Conservation (phyloP, 2,888 invertebrate genomes). For the Ectropis crepuscularia region DNA sequence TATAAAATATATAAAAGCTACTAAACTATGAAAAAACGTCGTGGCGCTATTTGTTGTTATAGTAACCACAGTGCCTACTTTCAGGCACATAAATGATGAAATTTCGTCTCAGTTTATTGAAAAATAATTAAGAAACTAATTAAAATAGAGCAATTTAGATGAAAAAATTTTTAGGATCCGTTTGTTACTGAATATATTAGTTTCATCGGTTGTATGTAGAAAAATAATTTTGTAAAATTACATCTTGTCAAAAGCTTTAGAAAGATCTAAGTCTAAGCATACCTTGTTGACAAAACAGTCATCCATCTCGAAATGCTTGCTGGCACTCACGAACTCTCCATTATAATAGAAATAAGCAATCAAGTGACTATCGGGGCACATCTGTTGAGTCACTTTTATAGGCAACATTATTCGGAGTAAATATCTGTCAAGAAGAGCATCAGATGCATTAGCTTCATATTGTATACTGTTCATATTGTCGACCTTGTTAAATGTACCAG, state of each 20-base stretch:
- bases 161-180: no score
- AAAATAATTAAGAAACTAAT: no score
- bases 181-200: no score
- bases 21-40: no score
- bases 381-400: slow-evolving; percentile 74
- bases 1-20: no score
- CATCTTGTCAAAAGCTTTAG: background rate
- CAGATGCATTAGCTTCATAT: slow-evolving; percentile 44
- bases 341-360: slow-evolving; percentile 84
- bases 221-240: no score
- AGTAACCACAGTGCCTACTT: no score
- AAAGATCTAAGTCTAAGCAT: slow-evolving; percentile 25
- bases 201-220: no score
- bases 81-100: no score
- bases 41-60: no score
- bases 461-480: slow-evolving; percentile 21
- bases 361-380: slow-evolving; percentile 81
- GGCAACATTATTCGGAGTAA: slow-evolving; percentile 70
- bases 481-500: slow-evolving; percentile 9
- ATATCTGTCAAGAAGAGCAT: slow-evolving; percentile 62
- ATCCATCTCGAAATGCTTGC: slow-evolving; percentile 79
- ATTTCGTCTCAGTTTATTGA: no score
- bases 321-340: slow-evolving; percentile 84
- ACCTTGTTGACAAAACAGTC: slow-evolving; percentile 86
- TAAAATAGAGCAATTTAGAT: no score